Percentiles rank a stretch among this genome's conserved stretches.
Evolutionary conservation across 53 echinoderm and acorn worm species (phyloP).

Genomic region (Holothuria leucospilota): DNA sequence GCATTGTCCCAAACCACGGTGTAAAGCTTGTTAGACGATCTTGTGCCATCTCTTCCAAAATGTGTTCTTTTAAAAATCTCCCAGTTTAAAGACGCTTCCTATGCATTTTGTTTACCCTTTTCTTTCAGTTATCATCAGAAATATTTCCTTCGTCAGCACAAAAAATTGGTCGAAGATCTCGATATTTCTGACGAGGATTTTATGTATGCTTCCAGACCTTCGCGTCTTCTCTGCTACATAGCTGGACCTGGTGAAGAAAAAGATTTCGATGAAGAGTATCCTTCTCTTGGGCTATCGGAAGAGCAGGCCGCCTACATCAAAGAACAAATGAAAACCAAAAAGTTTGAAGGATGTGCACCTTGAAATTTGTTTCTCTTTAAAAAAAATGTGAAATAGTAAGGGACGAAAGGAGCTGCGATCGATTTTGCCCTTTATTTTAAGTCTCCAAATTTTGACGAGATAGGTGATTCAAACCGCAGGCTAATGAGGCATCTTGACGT

Average conservation of each 20-base stretch:
- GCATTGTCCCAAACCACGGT: no score
- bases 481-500: no score
- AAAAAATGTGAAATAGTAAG: no score
- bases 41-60: no score
- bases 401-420: no score
- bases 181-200: conserved; percentile 71
- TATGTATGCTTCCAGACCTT: conserved; percentile 64
- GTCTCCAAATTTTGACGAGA: no score
- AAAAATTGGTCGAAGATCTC: conserved; percentile 70
- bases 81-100: no score
- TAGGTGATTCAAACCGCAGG: no score
- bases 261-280: conserved; percentile 60
- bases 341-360: conserved; percentile 49
- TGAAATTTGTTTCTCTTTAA: neutral
- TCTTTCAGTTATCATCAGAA: conserved; percentile 86
- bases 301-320: conserved; percentile 71
- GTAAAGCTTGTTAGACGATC: no score
- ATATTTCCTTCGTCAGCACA: conserved; percentile 87
- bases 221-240: conserved; percentile 81
- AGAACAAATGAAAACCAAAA: conserved; percentile 55
- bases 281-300: conserved; percentile 53
- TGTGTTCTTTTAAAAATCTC: no score
- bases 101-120: neutral
- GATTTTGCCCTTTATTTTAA: no score
- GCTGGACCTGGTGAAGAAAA: conserved; percentile 71